These are phyloP conservation scores for Dastarcus helophoroides DNA, from an alignment of 2,888 invertebrate species.

Conservation along the genomic window DNA sequence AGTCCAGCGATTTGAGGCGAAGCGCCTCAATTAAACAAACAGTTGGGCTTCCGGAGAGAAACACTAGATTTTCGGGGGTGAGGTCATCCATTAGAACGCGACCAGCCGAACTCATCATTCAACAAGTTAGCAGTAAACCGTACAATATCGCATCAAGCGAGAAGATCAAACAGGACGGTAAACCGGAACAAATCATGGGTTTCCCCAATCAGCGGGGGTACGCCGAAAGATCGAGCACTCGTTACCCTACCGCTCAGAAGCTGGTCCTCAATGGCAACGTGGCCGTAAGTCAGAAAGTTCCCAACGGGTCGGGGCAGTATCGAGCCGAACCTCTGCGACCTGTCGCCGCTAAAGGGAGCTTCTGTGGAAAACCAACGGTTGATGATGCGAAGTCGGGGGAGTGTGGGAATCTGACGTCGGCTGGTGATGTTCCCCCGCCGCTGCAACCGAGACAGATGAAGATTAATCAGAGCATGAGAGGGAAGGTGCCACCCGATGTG, in stretches of 20 bases:
- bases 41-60: constrained; percentile 22
- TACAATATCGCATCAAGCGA: constrained; percentile 17
- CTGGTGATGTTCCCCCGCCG: constrained; percentile 27
- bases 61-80: constrained; percentile 18
- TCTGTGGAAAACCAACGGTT: constrained; percentile 1
- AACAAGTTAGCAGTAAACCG: constrained; percentile 27
- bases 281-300: constrained; percentile 34
- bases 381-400: no score
- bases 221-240: constrained; percentile 37
- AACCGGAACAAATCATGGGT: constrained; percentile 19
- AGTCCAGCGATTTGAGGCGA: not conserved
- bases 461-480: constrained; percentile 35
- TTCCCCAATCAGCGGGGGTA: constrained; percentile 29
- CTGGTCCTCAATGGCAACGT: constrained; percentile 38
- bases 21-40: constrained; percentile 20
- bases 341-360: no score
- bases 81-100: constrained; percentile 25
- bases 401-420: not conserved
- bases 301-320: constrained; percentile 28
- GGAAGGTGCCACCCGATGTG: constrained; percentile 19
- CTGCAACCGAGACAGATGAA: constrained; percentile 34
- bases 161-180: constrained; percentile 12
- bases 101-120: constrained; percentile 25
- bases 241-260: constrained; percentile 39
- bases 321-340: constrained; percentile 32